Evolutionary conservation across 2,888 invertebrate species (phyloP), one percentile per base, ranked within the genome.

Genomic region (Lochmaea capreae): DNA sequence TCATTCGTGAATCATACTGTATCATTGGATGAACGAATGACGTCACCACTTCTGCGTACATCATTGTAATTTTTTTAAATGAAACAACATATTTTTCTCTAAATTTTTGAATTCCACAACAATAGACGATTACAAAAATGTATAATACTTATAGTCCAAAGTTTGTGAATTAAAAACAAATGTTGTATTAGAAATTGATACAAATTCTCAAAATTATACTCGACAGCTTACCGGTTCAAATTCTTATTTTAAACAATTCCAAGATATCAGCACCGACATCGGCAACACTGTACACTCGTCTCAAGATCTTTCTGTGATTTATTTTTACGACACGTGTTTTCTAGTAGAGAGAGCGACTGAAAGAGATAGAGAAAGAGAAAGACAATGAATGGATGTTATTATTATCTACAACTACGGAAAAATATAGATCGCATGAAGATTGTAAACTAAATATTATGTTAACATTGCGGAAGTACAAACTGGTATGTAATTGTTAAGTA

Each of bases 381-480:
- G 39, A 39, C 39, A 39, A 61, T 33, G 61, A 49, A 49, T 49
- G 49, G n/a, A 33, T 61, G 61, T 61, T 39, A 61, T 33, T 49
- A 61, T 42, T 61, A n/a, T n/a, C n/a, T n/a, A 52, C 54, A 22
- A 65, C 52, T 49, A 65, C 54, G 52, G 52, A 65, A 65, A 65
- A 65, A 65, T 22, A 9, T 65, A 52, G 65, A 65, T 65, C 65
- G 65, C 65, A 65, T 65, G 65, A 49, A 52, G 65, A 65, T 65
- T 54, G 65, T 52, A 39, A 54, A 52, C 54, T 65, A 46, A 54
- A 39, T 52, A 52, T 65, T 65, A 65, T 49, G 65, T 65, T 65
- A 46, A 65, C 52, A 65, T 61, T 39, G 65, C 52, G 49, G 65
- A 54, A 65, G 65, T 52, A 52, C 8, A 39, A 39, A 39, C 33